phyloP scores from a whole-genome alignment of 2,797 vertebrate species.

The Gymnopithys bicolor region DNA sequence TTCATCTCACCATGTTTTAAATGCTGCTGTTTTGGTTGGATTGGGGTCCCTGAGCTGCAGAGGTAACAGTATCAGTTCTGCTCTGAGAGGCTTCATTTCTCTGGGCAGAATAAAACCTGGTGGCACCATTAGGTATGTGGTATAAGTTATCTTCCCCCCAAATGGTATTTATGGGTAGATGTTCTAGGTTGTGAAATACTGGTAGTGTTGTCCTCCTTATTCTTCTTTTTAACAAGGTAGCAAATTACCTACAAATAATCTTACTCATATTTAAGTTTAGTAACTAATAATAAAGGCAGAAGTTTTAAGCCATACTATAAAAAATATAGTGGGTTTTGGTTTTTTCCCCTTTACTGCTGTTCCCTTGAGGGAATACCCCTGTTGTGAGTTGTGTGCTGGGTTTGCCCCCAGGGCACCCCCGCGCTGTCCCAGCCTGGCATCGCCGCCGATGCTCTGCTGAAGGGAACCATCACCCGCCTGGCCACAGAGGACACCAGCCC shows the following conservation, averaged over 20 bases:
- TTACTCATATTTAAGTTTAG: not conserved
- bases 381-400: not conserved
- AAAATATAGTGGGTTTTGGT: accelerated
- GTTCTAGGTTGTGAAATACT: not conserved
- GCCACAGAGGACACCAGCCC: slow-evolving; percentile 89
- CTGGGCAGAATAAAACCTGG: not conserved
- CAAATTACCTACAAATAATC: not conserved
- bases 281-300: not conserved
- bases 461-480: slow-evolving; percentile 90
- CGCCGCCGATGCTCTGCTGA: slow-evolving; percentile 89
- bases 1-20: not conserved
- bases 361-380: not conserved
- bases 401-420: slow-evolving; percentile 88
- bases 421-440: slow-evolving; percentile 89
- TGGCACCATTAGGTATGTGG: not conserved
- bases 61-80: not conserved
- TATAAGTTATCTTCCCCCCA: not conserved
- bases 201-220: not conserved
- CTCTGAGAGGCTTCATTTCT: not conserved
- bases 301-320: not conserved
- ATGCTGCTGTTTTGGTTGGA: not conserved
- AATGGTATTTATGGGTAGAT: not conserved
- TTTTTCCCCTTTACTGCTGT: not conserved
- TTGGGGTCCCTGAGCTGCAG: not conserved
- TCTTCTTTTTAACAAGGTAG: not conserved